A percentile compares a stretch with the other conserved stretches of the same genome.
Conservation (phyloP, 2,888 invertebrate genomes). For the Acanthopleura granulata region DNA sequence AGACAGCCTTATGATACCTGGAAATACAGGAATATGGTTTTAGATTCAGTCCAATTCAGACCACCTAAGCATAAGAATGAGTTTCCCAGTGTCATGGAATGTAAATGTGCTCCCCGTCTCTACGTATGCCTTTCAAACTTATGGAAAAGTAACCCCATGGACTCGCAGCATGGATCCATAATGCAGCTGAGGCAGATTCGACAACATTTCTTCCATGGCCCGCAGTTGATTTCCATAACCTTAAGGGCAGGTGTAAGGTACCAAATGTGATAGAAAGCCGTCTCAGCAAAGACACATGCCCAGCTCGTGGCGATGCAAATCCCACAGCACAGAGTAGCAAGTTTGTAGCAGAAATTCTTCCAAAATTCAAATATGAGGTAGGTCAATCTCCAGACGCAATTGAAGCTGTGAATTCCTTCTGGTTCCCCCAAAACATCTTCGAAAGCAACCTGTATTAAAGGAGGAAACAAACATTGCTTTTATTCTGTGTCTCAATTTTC, state of each 20-base stretch:
- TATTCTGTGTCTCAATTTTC: too few relatives aligned
- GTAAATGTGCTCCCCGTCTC: too few relatives aligned
- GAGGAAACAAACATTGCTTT: slow-evolving; percentile 72
- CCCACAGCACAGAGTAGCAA: slow-evolving; percentile 77
- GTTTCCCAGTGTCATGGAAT: too few relatives aligned
- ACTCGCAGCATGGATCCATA: slow-evolving; percentile 38
- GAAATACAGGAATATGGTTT: too few relatives aligned
- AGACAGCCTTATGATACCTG: too few relatives aligned
- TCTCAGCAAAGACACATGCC: slow-evolving; percentile 56
- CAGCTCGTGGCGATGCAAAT: slow-evolving; percentile 77
- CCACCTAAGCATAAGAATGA: too few relatives aligned
- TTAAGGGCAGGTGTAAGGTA: slow-evolving; percentile 41
- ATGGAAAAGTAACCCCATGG: slow-evolving; percentile 37
- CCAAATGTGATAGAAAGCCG: slow-evolving; percentile 74
- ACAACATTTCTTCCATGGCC: slow-evolving; percentile 31
- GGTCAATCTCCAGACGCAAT: slow-evolving; percentile 81
- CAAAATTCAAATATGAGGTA: slow-evolving; percentile 77
- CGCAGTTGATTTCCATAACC: slow-evolving; percentile 71
- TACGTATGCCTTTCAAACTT: slow-evolving; percentile 33
- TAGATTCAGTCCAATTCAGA: too few relatives aligned
- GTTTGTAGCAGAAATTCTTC: slow-evolving; percentile 78
- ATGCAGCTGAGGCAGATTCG: slow-evolving; percentile 31
- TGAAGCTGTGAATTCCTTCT: slow-evolving; percentile 65
- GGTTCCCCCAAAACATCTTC: slow-evolving; percentile 39
- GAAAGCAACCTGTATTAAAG: slow-evolving; percentile 71